phyloP scores from a whole-genome alignment of 2,888 invertebrate species.

The Morpho helenor region DNA sequence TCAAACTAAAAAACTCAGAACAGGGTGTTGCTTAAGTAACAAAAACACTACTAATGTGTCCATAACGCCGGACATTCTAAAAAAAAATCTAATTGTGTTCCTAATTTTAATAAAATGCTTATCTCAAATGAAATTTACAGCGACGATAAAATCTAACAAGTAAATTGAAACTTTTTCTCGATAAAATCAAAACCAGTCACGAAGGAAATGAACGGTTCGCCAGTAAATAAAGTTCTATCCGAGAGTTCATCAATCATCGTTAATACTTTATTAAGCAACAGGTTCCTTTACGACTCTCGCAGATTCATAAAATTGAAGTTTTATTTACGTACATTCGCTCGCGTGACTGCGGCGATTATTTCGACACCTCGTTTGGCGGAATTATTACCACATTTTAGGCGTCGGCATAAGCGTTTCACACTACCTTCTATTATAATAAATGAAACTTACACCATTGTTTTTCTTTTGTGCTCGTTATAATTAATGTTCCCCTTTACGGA shows the following conservation, averaged over 20 bases:
- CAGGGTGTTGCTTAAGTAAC: no score
- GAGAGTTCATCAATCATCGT: conserved; percentile 20
- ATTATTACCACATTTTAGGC: conserved; percentile 26
- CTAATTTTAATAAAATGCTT: background rate
- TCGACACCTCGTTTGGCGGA: conserved; percentile 31
- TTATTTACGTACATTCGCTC: conserved; percentile 25
- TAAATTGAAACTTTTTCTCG: conserved; percentile 10
- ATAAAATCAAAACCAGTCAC: conserved; percentile 10
- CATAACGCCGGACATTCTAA: no score
- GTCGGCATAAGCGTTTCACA: conserved; percentile 14
- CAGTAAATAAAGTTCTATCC: conserved; percentile 8
- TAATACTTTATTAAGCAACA: conserved; percentile 27
- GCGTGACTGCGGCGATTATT: conserved; percentile 34
- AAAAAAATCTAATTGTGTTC: no score
- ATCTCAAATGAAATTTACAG: conserved; percentile 9
- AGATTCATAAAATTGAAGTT: conserved; percentile 25
- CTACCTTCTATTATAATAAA: conserved; percentile 13
- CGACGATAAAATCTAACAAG: background rate
- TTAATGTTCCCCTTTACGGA: no score
- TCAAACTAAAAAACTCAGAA: no score
- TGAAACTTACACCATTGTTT: conserved; percentile 1
- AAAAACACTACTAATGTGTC: no score
- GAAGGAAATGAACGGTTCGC: conserved; percentile 4
- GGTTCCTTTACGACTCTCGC: conserved; percentile 23
- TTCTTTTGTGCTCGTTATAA: background rate